Evolutionary conservation across 2,888 invertebrate species (phyloP).

Genomic region (Synergus japonicus): DNA sequence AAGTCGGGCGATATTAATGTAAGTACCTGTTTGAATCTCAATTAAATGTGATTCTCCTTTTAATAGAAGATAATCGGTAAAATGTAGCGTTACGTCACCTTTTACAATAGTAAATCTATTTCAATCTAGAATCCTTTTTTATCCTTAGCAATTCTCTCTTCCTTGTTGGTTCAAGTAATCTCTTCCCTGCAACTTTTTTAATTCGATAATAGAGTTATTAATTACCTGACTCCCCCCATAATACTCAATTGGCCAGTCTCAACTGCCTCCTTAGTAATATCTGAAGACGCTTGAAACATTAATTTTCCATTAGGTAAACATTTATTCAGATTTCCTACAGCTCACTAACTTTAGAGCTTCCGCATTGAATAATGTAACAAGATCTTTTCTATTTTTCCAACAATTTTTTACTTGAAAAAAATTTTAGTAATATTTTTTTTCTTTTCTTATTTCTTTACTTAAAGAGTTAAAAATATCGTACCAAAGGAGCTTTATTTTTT

Average conservation of each 20-base stretch:
- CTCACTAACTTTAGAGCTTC: constrained; percentile 10
- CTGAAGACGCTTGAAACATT: constrained; percentile 53
- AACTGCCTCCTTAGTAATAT: constrained; percentile 42
- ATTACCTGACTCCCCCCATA: constrained; percentile 52
- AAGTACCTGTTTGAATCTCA: background rate
- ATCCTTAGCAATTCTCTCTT: background rate
- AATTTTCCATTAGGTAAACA: constrained; percentile 66
- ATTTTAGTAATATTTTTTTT: background rate
- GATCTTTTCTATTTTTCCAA: background rate
- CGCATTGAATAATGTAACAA: background rate
- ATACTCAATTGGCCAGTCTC: constrained; percentile 12
- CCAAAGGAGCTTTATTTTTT: background rate
- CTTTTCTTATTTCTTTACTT: background rate
- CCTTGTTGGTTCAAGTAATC: constrained; percentile 36
- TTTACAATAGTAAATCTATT: constrained; percentile 7
- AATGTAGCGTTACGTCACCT: background rate
- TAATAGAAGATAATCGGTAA: background rate
- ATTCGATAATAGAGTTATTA: constrained; percentile 67
- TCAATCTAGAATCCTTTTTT: background rate
- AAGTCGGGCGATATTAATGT: too few species aligned
- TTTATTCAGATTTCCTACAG: constrained; percentile 56
- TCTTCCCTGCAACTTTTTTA: constrained; percentile 57
- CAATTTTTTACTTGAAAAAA: background rate
- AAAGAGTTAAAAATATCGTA: background rate
- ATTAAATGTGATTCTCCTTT: background rate